These are phyloP conservation scores for Cettia cetti DNA, from an alignment of 2,113 vertebrate species.

Conservation along the genomic window DNA sequence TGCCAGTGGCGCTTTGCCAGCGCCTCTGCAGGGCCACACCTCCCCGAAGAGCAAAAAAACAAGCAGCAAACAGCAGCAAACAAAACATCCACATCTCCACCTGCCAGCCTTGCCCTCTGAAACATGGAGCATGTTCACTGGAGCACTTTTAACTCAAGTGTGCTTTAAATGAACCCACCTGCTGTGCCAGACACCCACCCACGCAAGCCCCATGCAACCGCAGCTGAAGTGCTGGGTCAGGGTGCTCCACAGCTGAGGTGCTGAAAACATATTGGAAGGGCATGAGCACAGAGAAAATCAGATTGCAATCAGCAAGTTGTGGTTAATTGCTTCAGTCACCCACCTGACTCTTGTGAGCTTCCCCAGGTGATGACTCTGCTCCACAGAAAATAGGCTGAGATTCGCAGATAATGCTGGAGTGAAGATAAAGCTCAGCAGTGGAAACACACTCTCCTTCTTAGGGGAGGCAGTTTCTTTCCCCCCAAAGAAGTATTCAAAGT, in stretches of 20 bases:
- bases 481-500: neutral
- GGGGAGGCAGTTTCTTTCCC: neutral
- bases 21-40: neutral
- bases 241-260: neutral
- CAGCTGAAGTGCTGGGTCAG: neutral
- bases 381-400: neutral
- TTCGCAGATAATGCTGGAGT: rapidly evolving
- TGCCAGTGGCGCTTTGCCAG: neutral
- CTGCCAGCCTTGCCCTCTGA: neutral
- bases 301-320: rapidly evolving
- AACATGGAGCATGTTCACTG: neutral
- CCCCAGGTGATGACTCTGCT: neutral
- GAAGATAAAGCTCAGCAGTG: neutral
- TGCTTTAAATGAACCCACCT: neutral
- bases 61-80: neutral
- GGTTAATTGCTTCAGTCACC: neutral
- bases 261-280: rapidly evolving
- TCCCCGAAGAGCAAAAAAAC: no score
- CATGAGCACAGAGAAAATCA: neutral
- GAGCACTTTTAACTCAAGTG: neutral
- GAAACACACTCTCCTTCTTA: rapidly evolving
- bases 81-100: rapidly evolving
- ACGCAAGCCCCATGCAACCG: neutral
- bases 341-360: rapidly evolving
- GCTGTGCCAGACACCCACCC: neutral